Evolutionary conservation across 2,113 vertebrate species (phyloP).

Genomic region (Poecile atricapillus): DNA sequence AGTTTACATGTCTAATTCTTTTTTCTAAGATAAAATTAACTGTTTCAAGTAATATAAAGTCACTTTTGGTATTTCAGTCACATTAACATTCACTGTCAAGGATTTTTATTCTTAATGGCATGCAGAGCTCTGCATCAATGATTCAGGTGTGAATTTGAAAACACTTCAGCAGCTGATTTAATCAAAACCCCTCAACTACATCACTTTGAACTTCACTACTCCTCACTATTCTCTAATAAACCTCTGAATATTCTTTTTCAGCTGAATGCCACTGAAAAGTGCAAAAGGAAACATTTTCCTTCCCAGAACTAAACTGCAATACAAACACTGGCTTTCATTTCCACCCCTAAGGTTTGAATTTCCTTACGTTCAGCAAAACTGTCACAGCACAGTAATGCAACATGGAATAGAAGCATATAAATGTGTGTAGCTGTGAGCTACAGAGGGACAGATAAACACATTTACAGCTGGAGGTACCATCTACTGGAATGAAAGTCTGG

Average conservation of each 20-base stretch:
- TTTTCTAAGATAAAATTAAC: not conserved
- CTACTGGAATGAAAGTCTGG: slow-evolving; percentile 36
- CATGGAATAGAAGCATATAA: not conserved
- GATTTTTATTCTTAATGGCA: not conserved
- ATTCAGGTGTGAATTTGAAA: slow-evolving; percentile 8
- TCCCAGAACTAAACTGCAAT: not conserved
- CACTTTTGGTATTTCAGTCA: not conserved
- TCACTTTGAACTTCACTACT: not conserved
- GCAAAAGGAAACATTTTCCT: not conserved
- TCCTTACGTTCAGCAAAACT: not conserved
- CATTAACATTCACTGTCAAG: not conserved
- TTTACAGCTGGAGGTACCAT: slow-evolving; percentile 18
- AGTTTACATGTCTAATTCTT: not conserved
- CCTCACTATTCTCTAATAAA: not conserved
- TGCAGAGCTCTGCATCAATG: not conserved
- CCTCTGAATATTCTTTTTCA: not conserved
- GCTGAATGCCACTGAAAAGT: not conserved
- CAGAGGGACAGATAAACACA: not conserved
- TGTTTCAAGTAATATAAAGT: not conserved
- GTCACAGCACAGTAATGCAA: not conserved
- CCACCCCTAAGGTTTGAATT: not conserved
- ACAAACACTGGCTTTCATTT: not conserved
- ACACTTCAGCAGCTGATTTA: not conserved
- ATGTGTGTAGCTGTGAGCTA: not conserved
- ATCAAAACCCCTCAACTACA: not conserved